phyloP scores from a whole-genome alignment of 2,888 invertebrate species.

The Tinea trinotella region DNA sequence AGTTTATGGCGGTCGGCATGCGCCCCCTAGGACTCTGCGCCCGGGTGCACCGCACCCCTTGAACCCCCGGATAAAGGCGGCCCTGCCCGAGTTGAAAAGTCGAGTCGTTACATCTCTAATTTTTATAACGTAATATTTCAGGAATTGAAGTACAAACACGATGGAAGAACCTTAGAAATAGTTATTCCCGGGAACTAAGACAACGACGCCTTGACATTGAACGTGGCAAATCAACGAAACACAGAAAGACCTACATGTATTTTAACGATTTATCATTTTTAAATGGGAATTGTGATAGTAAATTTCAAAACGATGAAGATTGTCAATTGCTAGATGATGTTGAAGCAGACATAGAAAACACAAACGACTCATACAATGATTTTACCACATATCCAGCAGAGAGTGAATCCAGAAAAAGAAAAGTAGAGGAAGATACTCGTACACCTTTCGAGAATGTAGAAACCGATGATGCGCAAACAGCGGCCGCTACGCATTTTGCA shows the following conservation, averaged over 20 bases:
- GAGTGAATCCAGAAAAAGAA: not conserved
- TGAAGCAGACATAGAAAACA: not conserved
- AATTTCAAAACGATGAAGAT: too few relatives aligned
- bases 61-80: too few relatives aligned
- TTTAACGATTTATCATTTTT: not conserved
- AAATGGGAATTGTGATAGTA: not conserved
- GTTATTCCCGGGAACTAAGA: not conserved
- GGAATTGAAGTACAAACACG: not conserved
- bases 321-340: not conserved
- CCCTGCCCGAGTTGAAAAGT: too few relatives aligned
- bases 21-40: too few relatives aligned
- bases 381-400: not conserved
- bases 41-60: too few relatives aligned
- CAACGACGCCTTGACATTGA: not conserved
- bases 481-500: not conserved
- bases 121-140: too few relatives aligned
- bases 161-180: conserved; percentile 6
- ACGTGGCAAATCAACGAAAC: not conserved
- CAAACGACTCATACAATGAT: not conserved
- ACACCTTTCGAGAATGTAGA: too few relatives aligned
- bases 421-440: not conserved
- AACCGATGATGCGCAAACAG: not conserved
- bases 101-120: too few relatives aligned
- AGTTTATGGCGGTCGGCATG: too few relatives aligned
- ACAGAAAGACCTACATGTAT: not conserved